phyloP scores from a whole-genome alignment of 2,888 invertebrate genomes.

The Taphrorychus bicolor region DNA sequence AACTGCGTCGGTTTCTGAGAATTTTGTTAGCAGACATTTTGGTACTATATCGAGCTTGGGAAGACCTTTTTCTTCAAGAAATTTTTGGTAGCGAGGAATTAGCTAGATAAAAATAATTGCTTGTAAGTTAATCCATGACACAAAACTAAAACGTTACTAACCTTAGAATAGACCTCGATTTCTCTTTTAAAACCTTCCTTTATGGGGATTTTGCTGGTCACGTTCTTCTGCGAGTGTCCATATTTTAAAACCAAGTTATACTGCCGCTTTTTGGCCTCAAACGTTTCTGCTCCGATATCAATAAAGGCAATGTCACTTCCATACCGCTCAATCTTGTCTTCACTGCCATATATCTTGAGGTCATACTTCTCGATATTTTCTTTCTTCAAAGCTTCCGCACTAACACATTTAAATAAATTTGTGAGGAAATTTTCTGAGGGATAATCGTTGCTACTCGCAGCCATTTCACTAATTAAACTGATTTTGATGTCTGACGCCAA shows the following conservation, averaged over 20 bases:
- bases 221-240: constrained; percentile 26
- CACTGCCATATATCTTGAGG: constrained; percentile 32
- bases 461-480: background rate
- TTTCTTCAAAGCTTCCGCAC: constrained; percentile 31
- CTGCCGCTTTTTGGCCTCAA: constrained; percentile 22
- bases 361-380: constrained; percentile 39
- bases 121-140: background rate
- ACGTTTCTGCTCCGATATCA: constrained; percentile 33
- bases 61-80: constrained; percentile 24
- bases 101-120: constrained; percentile 19
- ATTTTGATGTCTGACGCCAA: background rate
- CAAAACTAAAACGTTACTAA: too few species aligned
- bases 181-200: constrained; percentile 27
- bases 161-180: constrained; percentile 31
- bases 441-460: background rate
- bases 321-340: constrained; percentile 35
- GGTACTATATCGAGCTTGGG: constrained; percentile 17
- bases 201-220: constrained; percentile 24
- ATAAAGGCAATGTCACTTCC: constrained; percentile 38
- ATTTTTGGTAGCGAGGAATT: constrained; percentile 26
- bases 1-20: constrained; percentile 26
- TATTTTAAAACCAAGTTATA: constrained; percentile 38
- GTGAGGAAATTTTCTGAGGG: constrained; percentile 19
- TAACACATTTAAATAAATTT: constrained; percentile 33
- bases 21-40: constrained; percentile 35